Conservation (phyloP, 2,113 vertebrate species). For the Psettodes erumei region DNA sequence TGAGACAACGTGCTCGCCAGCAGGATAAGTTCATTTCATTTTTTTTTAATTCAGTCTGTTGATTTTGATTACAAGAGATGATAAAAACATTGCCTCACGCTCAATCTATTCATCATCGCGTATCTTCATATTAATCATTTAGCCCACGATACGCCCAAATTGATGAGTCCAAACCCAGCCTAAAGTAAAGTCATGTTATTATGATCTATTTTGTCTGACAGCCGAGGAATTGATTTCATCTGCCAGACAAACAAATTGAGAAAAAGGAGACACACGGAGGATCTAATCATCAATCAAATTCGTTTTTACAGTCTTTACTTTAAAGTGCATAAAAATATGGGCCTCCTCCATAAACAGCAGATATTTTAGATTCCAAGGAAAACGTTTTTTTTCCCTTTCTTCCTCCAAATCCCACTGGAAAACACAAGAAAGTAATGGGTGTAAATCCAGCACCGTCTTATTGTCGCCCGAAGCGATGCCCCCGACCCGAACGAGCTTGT, state of each 20-base stretch:
- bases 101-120: background rate
- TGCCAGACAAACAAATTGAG: background rate
- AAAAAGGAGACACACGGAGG: background rate
- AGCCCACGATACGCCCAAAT: background rate
- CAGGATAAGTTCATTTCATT: background rate
- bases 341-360: background rate
- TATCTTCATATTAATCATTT: background rate
- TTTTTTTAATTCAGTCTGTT: background rate
- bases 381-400: constrained; percentile 5
- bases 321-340: background rate
- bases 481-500: constrained; percentile 54
- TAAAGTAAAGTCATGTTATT: background rate
- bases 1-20: background rate
- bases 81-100: background rate
- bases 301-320: background rate
- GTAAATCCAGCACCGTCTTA: constrained; percentile 65
- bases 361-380: too few relatives aligned
- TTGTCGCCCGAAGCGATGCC: constrained; percentile 69
- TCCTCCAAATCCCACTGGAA: constrained; percentile 29
- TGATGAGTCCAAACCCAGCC: background rate
- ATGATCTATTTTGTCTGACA: background rate
- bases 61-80: background rate
- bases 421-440: constrained; percentile 58
- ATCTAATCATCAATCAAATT: background rate
- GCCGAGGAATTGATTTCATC: background rate